phyloP scores from a whole-genome alignment of 2,888 invertebrate genomes.

The Salticus scenicus region DNA sequence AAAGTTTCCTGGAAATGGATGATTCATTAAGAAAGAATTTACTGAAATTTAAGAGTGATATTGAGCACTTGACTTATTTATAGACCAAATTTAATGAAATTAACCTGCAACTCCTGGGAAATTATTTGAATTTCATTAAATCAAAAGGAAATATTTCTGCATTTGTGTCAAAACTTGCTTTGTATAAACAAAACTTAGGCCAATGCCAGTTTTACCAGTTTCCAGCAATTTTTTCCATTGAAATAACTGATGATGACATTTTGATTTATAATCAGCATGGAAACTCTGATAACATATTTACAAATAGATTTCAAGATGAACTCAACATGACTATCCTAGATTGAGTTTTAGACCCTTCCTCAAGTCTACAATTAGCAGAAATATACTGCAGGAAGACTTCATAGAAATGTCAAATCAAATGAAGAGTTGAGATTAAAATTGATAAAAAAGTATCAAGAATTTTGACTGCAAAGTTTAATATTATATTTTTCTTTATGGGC shows the following conservation, averaged over 20 bases:
- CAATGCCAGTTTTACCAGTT: not conserved
- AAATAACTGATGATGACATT: not conserved
- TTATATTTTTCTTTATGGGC: no score
- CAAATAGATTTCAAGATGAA: no score
- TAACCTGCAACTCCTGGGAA: constrained; percentile 6
- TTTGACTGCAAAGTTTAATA: no score
- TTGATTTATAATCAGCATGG: no score
- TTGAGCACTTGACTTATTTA: constrained; percentile 1
- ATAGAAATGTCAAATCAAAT: no score
- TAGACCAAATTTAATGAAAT: constrained; percentile 9
- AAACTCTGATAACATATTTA: no score
- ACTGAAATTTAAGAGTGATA: constrained; percentile 10
- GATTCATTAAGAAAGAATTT: not conserved
- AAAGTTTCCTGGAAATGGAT: not conserved
- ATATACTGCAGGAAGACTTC: no score
- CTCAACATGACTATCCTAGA: no score
- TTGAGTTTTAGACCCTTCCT: no score
- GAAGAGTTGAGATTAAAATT: no score
- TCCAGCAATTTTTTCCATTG: not conserved
- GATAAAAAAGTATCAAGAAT: no score
- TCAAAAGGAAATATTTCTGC: constrained; percentile 13
- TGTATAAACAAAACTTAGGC: constrained; percentile 8
- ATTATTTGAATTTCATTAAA: constrained; percentile 22
- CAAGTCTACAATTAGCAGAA: no score
- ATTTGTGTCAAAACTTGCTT: constrained; percentile 15